Conservation (phyloP, 2,113 vertebrate genomes). For the Notarius quadriscutis region DNA sequence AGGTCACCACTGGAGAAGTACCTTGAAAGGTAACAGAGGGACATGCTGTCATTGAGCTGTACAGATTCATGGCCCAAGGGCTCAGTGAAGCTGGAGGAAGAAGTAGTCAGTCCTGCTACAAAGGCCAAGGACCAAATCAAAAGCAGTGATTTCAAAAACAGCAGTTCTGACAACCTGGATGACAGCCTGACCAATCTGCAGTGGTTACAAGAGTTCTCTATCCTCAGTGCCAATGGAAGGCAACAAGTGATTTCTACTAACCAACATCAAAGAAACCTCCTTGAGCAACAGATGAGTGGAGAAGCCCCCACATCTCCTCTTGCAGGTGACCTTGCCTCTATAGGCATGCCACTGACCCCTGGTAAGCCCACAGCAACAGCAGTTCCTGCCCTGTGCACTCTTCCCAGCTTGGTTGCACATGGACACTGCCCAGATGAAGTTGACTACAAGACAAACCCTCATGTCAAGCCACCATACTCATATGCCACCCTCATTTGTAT, state of each 20-base stretch:
- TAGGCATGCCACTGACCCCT: slow-evolving; percentile 83
- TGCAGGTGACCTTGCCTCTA: slow-evolving; percentile 86
- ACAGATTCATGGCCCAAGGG: slow-evolving; percentile 74
- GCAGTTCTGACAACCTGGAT: slow-evolving; percentile 73
- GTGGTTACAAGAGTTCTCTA: slow-evolving; percentile 94
- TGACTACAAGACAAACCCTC: slow-evolving; percentile 86
- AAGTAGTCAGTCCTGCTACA: slow-evolving; percentile 66
- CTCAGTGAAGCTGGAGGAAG: slow-evolving; percentile 69
- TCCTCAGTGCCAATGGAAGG: slow-evolving; percentile 73
- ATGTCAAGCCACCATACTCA: slow-evolving; percentile 88
- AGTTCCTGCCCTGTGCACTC: slow-evolving; percentile 62
- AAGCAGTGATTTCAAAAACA: slow-evolving; percentile 49
- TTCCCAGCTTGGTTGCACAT: slow-evolving; percentile 65
- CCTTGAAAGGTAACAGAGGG: slow-evolving; percentile 48
- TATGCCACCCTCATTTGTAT: slow-evolving; percentile 96
- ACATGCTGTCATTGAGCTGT: slow-evolving; percentile 69
- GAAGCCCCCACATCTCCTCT: slow-evolving; percentile 83
- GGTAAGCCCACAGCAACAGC: slow-evolving; percentile 86
- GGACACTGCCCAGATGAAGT: slow-evolving; percentile 83
- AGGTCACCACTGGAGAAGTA: slow-evolving; percentile 56
- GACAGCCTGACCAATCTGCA: slow-evolving; percentile 94
- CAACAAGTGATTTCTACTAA: slow-evolving; percentile 63
- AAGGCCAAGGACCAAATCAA: slow-evolving; percentile 71
- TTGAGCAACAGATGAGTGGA: slow-evolving; percentile 66
- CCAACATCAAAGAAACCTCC: slow-evolving; percentile 68